A percentile compares a stretch with the other conserved stretches of the same genome.
These are phyloP conservation scores for Holothuria glaberrima DNA, from an alignment of 35 echinoderm and acorn worm species.

Conservation along the genomic window DNA sequence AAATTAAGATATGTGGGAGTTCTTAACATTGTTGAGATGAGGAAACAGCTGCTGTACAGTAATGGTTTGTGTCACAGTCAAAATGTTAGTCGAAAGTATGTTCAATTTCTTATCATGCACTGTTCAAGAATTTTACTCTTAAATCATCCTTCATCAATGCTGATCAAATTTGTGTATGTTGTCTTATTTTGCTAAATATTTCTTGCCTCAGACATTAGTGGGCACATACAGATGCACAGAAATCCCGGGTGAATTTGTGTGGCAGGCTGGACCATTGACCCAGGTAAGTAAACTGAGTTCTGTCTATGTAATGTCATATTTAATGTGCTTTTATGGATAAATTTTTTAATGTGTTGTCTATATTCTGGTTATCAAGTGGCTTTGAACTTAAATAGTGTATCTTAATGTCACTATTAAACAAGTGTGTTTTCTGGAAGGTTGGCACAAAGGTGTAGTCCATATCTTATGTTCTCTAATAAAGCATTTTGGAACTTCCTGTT, in stretches of 20 bases:
- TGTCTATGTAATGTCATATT: too few relatives aligned
- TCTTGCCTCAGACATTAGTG: constrained; percentile 63
- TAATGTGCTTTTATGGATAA: neutral
- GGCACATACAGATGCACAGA: constrained; percentile 96
- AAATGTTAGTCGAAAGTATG: too few relatives aligned
- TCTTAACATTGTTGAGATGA: too few relatives aligned
- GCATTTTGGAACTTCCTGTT: too few relatives aligned
- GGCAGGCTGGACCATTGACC: constrained; percentile 89
- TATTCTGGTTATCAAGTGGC: too few relatives aligned
- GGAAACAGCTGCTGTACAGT: too few relatives aligned
- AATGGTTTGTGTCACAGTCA: too few relatives aligned
- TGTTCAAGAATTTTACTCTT: neutral
- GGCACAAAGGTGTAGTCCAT: too few relatives aligned
- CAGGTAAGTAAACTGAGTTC: constrained; percentile 69
- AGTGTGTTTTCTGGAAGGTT: neutral
- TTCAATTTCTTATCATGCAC: too few relatives aligned
- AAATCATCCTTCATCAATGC: neutral
- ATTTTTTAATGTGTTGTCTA: neutral
- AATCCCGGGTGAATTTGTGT: constrained; percentile 96
- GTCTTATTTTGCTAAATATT: neutral
- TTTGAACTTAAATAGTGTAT: neutral
- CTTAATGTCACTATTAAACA: neutral
- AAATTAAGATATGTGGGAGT: too few relatives aligned
- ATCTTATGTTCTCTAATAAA: too few relatives aligned
- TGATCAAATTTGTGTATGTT: neutral